Conservation (phyloP, 2,888 invertebrate species). For the Perizoma flavofasciatum region DNA sequence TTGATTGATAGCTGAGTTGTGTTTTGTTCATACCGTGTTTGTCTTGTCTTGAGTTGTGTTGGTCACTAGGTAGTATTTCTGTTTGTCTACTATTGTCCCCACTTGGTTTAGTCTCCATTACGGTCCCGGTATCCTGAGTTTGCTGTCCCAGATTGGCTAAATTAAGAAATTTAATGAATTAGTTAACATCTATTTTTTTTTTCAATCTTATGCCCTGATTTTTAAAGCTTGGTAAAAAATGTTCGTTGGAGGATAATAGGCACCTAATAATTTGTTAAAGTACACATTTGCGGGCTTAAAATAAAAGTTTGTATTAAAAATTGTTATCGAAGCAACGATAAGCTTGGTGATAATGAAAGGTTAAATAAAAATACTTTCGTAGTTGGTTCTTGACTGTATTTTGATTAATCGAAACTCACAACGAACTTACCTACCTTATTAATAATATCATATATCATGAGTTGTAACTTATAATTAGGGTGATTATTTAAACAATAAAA, state of each 20-base stretch:
- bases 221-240: no score
- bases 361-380: slow-evolving; percentile 28
- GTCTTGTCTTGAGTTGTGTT: slow-evolving; percentile 17
- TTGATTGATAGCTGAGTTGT: slow-evolving; percentile 13
- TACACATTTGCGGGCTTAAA: neutral
- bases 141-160: slow-evolving; percentile 43
- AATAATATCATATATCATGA: neutral
- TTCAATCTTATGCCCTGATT: no score
- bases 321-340: slow-evolving; percentile 14
- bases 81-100: slow-evolving; percentile 16
- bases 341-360: slow-evolving; percentile 11
- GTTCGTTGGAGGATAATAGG: no score
- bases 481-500: no score
- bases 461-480: no score
- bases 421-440: neutral
- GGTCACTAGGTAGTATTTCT: slow-evolving; percentile 22
- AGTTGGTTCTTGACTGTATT: slow-evolving; percentile 18
- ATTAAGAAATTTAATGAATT: slow-evolving; percentile 39
- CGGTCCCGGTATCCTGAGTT: slow-evolving; percentile 37
- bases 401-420: neutral
- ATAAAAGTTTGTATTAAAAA: neutral
- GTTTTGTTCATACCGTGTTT: slow-evolving; percentile 12
- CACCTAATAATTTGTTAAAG: no score
- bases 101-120: slow-evolving; percentile 11
- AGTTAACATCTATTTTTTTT: neutral